Conservation (phyloP, 2,888 invertebrate genomes). For the Hipparchia sbordonii region DNA sequence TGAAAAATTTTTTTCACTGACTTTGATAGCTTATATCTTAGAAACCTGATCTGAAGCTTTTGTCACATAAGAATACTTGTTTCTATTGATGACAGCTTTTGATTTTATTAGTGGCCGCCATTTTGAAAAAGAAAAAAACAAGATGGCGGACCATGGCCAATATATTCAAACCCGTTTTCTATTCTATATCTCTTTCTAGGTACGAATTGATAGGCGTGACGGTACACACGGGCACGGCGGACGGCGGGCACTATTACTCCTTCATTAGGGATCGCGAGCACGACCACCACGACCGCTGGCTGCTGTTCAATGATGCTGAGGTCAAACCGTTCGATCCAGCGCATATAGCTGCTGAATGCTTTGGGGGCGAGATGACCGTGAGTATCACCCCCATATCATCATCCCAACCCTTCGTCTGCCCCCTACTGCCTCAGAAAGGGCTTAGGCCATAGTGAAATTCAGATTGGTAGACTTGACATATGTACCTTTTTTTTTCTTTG, state of each 20-base stretch:
- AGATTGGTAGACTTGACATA: too few species aligned
- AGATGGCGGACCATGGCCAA: too few species aligned
- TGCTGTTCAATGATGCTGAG: slow-evolving; percentile 95
- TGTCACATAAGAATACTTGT: too few species aligned
- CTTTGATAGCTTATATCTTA: too few species aligned
- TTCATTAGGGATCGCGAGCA: slow-evolving; percentile 95
- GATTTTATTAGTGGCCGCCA: background rate
- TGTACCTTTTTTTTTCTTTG: too few species aligned
- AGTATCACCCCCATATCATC: background rate
- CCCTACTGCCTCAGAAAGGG: too few species aligned
- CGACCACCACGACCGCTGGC: slow-evolving; percentile 92
- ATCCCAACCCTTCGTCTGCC: background rate
- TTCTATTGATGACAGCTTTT: too few species aligned
- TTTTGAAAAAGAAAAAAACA: too few species aligned
- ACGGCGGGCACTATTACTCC: slow-evolving; percentile 98
- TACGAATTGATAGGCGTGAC: slow-evolving; percentile 96
- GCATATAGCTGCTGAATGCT: slow-evolving; percentile 97
- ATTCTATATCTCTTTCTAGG: slow-evolving; percentile 50
- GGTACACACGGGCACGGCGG: slow-evolving; percentile 98
- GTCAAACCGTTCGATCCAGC: slow-evolving; percentile 97
- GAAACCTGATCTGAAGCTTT: too few species aligned
- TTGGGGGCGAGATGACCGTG: slow-evolving; percentile 98
- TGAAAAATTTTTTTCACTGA: too few species aligned
- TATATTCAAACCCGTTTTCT: too few species aligned
- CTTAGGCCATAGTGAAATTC: too few species aligned